A percentile compares a stretch with the other conserved stretches of the same genome.
Conservation (phyloP, 2,113 vertebrate species). For the Lepus timidus region DNA sequence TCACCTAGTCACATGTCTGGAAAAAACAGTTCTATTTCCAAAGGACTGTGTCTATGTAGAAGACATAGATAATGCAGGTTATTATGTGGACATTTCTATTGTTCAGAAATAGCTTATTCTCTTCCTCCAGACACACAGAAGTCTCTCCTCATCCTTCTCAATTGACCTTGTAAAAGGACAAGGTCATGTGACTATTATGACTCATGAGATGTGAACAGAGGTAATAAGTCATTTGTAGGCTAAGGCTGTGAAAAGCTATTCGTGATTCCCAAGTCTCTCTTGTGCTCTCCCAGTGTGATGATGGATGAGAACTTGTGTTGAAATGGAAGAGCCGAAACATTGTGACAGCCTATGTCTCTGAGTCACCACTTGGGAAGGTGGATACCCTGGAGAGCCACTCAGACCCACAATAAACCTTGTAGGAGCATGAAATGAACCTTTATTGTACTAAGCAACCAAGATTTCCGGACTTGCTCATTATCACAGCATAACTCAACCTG, state of each 20-base stretch:
- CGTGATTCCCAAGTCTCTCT: slow-evolving; percentile 10
- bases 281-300: neutral
- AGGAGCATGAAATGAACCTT: slow-evolving; percentile 41
- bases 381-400: neutral
- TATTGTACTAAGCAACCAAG: slow-evolving; percentile 10
- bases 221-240: slow-evolving; percentile 15
- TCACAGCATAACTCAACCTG: neutral
- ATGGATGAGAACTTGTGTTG: neutral
- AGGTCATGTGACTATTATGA: slow-evolving; percentile 10
- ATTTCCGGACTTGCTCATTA: slow-evolving; percentile 28
- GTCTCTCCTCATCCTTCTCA: slow-evolving; percentile 22
- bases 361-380: neutral
- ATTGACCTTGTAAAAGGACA: slow-evolving; percentile 11
- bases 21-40: slow-evolving; percentile 37
- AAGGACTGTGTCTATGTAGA: neutral
- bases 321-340: slow-evolving; percentile 30
- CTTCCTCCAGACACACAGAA: neutral
- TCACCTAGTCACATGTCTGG: neutral
- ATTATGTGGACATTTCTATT: neutral
- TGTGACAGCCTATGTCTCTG: neutral
- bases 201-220: slow-evolving; percentile 39
- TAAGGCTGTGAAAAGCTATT: slow-evolving; percentile 1
- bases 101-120: neutral
- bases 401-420: slow-evolving; percentile 14
- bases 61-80: neutral